A percentile compares a stretch with the other conserved stretches of the same genome.
These are phyloP conservation scores for Aurelia sp. DNA, from an alignment of 30 jellyfish, hydroid and myxozoan genomes.

Conservation along the genomic window DNA sequence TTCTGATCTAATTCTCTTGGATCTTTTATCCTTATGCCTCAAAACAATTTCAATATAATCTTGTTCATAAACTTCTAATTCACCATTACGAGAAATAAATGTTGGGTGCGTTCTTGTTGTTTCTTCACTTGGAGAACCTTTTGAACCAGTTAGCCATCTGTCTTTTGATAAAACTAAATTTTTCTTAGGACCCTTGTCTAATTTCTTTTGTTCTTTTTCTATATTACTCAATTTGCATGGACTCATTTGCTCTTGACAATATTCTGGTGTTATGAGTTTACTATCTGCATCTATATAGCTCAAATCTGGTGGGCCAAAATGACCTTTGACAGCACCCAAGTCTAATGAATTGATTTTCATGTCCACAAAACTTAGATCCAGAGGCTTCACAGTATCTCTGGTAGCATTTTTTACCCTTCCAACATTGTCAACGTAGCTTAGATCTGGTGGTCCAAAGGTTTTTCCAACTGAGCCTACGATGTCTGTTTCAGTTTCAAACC, in stretches of 20 bases:
- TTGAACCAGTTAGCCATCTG: neutral
- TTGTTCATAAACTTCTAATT: constrained; percentile 51
- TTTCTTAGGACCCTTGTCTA: neutral
- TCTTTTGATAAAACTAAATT: neutral
- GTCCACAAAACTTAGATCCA: too few species aligned
- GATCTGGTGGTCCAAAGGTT: too few species aligned
- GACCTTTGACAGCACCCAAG: too few species aligned
- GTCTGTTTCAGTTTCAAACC: neutral
- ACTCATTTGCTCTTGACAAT: neutral
- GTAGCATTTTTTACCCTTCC: too few species aligned
- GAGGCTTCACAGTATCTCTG: too few species aligned
- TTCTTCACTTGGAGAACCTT: neutral
- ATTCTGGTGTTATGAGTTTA: neutral
- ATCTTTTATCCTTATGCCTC: constrained; percentile 52
- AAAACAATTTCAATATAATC: constrained; percentile 65
- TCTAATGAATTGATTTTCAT: too few species aligned
- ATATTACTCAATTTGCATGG: neutral
- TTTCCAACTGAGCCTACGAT: too few species aligned
- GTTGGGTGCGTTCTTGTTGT: constrained; percentile 1
- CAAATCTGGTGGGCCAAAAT: constrained; percentile 6
- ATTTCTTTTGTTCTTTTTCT: neutral
- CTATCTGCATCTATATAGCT: neutral
- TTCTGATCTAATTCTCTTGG: constrained; percentile 71
- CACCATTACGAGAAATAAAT: constrained; percentile 52
- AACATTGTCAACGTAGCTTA: too few species aligned